Base-by-base conservation (phyloP, 2,797 vertebrate genomes). In the Lithobates sylvaticus region DNA sequence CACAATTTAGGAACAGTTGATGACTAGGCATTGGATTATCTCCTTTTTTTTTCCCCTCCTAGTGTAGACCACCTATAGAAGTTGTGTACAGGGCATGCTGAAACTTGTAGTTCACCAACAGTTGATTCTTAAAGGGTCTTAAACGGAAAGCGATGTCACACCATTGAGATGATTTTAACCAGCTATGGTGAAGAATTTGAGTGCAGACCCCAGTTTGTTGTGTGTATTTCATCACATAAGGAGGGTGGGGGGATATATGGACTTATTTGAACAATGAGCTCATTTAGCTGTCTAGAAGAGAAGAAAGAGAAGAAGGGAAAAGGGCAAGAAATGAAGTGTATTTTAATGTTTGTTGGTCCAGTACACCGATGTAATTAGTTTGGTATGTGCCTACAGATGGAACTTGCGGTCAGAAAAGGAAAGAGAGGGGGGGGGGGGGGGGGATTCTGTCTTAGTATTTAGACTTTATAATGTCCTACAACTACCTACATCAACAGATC, bases 401-500 rank as follows among this genome's bases (percentile, higher is more conserved):
- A 73, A 29, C 85, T 77, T 69, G 82, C 78, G 64, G 74, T 76
- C 87, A 83, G 85, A 75, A 85, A 58, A 64, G 34, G 36, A 61
- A 34, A 10, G 10, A 10, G 10, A 2, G 15, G 50, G 50, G 50
- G 34, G 15, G 50, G 50, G 50, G 54, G 39, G 39, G 39, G 39
- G 9, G 39, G 39, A 82, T 76, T 26, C 47, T 1, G 61, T 72
- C 67, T 65, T n/a, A 12, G 72, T 67, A 76, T 54, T 47, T 36
- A 69, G 39, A 76, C 73, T 34, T 54, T 61, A 70, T 76, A 34
- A 27, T 36, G 64, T 44, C 72, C 8, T 47, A 12, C 89, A 91
- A 90, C 92, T 91, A 95, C 94, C 94, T 94, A 91, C 47, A 91
- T 87, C 82, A 54, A 87, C 88, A 65, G 73, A 88, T 90, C 90